These are phyloP conservation scores for Sisor rabdophorus DNA, from an alignment of 2,113 vertebrate genomes.

Conservation along the genomic window DNA sequence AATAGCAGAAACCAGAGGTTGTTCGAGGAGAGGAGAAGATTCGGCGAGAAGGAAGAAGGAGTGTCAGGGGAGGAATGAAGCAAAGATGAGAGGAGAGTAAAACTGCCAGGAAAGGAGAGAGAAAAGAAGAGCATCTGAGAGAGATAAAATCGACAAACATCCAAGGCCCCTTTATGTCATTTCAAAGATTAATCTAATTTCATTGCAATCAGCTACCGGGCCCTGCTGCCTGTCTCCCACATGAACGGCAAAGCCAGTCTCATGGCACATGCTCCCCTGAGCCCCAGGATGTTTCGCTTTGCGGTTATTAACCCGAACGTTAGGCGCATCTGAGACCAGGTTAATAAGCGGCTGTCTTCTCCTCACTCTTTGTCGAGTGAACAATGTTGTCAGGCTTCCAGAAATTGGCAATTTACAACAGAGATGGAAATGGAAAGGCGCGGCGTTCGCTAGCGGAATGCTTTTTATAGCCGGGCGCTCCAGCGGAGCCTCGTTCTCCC, in stretches of 20 bases:
- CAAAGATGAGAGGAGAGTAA: constrained; percentile 21
- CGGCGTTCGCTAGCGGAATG: constrained; percentile 45
- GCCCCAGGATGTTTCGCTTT: constrained; percentile 45
- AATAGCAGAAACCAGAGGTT: not conserved
- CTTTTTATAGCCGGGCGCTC: constrained; percentile 47
- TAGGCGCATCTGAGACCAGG: constrained; percentile 47
- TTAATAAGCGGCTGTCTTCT: constrained; percentile 55
- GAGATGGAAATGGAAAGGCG: constrained; percentile 53
- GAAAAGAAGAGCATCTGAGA: constrained; percentile 19
- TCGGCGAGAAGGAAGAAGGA: constrained; percentile 1
- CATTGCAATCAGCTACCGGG: constrained; percentile 42
- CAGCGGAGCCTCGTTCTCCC: constrained; percentile 38
- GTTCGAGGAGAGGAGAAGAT: constrained; percentile 15
- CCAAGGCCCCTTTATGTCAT: constrained; percentile 37
- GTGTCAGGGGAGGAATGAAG: constrained; percentile 15
- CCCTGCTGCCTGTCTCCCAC: constrained; percentile 33
- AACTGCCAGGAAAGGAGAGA: not conserved
- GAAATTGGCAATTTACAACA: constrained; percentile 56
- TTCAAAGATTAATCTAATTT: constrained; percentile 54
- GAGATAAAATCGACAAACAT: constrained; percentile 38
- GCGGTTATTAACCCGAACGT: constrained; percentile 52
- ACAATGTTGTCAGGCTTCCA: constrained; percentile 52
- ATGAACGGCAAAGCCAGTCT: constrained; percentile 36
- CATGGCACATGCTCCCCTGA: constrained; percentile 36
- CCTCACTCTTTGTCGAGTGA: constrained; percentile 50